Percentiles rank a stretch among this genome's conserved stretches.
Evolutionary conservation across 2,797 vertebrate genomes (phyloP).

Genomic region (Poecilia velifera): DNA sequence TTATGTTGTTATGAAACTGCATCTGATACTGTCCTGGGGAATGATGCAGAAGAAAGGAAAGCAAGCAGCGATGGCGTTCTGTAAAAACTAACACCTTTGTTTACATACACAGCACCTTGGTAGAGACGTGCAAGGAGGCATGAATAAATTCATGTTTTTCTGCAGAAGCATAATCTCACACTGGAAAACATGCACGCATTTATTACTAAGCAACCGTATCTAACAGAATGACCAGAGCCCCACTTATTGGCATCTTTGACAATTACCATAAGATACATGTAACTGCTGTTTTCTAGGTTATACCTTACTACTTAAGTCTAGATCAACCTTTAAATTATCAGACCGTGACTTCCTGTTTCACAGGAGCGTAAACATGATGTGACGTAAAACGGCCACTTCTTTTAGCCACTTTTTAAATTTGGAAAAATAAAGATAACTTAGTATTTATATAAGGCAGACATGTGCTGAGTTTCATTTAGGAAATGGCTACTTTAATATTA

Average conservation of each 20-base stretch:
- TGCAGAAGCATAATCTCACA: background rate
- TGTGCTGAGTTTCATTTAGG: background rate
- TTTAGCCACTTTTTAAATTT: background rate
- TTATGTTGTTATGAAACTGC: background rate
- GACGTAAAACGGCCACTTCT: background rate
- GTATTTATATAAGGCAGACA: background rate
- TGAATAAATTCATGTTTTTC: background rate
- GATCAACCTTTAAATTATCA: background rate
- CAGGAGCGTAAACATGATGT: background rate
- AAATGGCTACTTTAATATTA: background rate
- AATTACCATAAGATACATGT: background rate
- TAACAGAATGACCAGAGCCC: background rate
- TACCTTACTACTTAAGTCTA: background rate
- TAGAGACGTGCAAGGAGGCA: background rate
- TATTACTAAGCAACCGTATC: background rate
- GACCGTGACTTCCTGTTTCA: background rate
- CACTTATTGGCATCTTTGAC: background rate
- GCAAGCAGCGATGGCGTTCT: background rate
- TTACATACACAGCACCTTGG: constrained; percentile 2
- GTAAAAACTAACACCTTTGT: background rate
- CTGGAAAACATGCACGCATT: background rate
- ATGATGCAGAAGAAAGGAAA: background rate
- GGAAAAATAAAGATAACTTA: background rate
- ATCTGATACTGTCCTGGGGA: background rate
- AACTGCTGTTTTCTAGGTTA: background rate